Evolutionary conservation across 2,113 vertebrate genomes (phyloP), one percentile per base, ranked within the genome.

Genomic region (Promerops cafer): DNA sequence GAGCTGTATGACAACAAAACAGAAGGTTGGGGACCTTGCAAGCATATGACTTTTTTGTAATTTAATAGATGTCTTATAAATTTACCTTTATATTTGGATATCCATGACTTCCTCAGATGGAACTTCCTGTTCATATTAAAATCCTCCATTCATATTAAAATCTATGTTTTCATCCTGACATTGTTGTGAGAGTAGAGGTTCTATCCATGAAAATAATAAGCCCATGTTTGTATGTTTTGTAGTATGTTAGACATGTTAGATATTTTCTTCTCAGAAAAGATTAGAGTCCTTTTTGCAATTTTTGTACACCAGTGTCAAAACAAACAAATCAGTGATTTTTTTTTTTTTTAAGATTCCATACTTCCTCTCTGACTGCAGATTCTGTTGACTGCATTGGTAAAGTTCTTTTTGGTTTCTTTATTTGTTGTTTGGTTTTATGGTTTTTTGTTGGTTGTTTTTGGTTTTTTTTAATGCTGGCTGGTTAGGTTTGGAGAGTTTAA

Each of bases 391-490:
- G 40, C 2, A 19, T 5, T 37, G 16, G 5, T 65, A 27, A 69
- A 60, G 27, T 45, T 70, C 8, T 54, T 40, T 19, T 21, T 26
- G 1, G 11, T 74, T 50, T 44, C 12, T 47, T 68, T 57, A 8
- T 37, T 40, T 66, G 6, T 40, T 40, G 3, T 13, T 75, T 22
- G 26, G 10, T 37, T 65, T 70, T 13, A 22, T 0, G 0, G 1
- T 2, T n/a, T 42, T 40, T 40, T 2, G 5, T 40, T 47, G 9
- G 12, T 26, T 28, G 18, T 4, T 37, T 57, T 16, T 21, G 9
- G 2, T 13, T 16, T 9, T 72, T 45, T 72, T 47, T 8, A 60
- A 47, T 8, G 1, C 13, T 53, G 27, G 0, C 11, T 40, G 10
- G 4, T 37, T 76, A 53, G 69, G 17, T 4, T 64, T 74, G 31